Conservation (phyloP, 2,113 vertebrate species). For the Laticauda colubrina region DNA sequence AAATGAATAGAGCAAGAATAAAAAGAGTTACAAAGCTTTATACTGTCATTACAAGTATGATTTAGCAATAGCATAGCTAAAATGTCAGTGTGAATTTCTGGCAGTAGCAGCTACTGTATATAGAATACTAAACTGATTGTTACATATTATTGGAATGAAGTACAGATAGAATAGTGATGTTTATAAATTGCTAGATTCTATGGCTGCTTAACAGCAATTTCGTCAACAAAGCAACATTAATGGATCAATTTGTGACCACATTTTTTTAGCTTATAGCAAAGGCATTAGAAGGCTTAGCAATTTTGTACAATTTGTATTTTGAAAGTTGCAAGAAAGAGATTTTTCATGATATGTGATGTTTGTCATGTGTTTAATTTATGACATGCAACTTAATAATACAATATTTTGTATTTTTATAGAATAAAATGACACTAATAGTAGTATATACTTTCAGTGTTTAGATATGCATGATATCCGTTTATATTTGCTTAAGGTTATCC, state of each 20-base stretch:
- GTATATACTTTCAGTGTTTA: not conserved
- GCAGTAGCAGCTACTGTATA: not conserved
- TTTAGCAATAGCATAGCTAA: not conserved
- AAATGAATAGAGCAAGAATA: not conserved
- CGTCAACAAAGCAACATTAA: fast-evolving
- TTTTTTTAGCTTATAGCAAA: not conserved
- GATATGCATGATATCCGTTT: not conserved
- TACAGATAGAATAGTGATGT: not conserved
- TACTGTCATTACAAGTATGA: not conserved
- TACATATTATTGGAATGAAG: not conserved
- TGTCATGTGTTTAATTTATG: not conserved
- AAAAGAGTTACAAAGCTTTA: not conserved
- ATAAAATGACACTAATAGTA: not conserved
- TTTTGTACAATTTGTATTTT: not conserved
- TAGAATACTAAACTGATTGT: not conserved
- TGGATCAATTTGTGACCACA: not conserved
- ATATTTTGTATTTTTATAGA: not conserved
- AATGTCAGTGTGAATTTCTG: not conserved
- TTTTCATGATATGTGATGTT: not conserved
- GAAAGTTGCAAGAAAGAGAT: not conserved
- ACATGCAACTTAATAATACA: not conserved
- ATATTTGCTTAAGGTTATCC: not conserved
- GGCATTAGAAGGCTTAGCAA: not conserved
- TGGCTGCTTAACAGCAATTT: conserved; percentile 7
- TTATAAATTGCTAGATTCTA: not conserved